A percentile compares a stretch with the other conserved stretches of the same genome.
Evolutionary conservation across 2,888 invertebrate genomes (phyloP).

Genomic region (Myathropa florea): DNA sequence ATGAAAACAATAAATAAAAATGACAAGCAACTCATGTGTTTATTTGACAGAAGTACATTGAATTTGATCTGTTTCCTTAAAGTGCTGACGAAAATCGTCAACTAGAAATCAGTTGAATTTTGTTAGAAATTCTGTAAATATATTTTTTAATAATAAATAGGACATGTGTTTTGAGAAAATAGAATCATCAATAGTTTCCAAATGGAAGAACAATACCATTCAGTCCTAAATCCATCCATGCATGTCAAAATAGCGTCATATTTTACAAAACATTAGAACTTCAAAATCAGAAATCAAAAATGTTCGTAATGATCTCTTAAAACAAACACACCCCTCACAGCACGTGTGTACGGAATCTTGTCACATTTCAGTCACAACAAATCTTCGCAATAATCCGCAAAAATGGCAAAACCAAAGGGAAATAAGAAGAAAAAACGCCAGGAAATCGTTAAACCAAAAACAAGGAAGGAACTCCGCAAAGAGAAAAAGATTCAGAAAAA

Average conservation of each 20-base stretch:
- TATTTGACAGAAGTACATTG: background rate
- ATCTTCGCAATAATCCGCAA: background rate
- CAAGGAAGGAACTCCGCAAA: conserved; percentile 88
- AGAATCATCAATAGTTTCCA: too few relatives aligned
- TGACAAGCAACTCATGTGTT: background rate
- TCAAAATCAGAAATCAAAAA: too few relatives aligned
- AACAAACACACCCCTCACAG: background rate
- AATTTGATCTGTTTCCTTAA: background rate
- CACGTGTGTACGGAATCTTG: background rate
- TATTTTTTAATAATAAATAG: too few relatives aligned
- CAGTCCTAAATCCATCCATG: too few relatives aligned
- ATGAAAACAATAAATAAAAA: conserved; percentile 24
- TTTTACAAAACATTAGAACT: too few relatives aligned
- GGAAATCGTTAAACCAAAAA: conserved; percentile 74
- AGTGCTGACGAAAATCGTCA: too few relatives aligned
- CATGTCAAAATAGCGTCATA: too few relatives aligned
- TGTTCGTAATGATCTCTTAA: too few relatives aligned
- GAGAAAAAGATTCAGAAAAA: conserved; percentile 87
- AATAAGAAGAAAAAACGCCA: conserved; percentile 60
- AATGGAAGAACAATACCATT: too few relatives aligned
- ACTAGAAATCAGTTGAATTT: too few relatives aligned
- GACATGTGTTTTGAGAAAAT: too few relatives aligned
- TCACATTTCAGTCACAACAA: background rate
- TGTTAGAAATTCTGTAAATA: too few relatives aligned
- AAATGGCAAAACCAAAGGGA: conserved; percentile 63